Evolutionary conservation across 2,113 vertebrate genomes (phyloP).

Genomic region (Lagenorhynchus albirostris): DNA sequence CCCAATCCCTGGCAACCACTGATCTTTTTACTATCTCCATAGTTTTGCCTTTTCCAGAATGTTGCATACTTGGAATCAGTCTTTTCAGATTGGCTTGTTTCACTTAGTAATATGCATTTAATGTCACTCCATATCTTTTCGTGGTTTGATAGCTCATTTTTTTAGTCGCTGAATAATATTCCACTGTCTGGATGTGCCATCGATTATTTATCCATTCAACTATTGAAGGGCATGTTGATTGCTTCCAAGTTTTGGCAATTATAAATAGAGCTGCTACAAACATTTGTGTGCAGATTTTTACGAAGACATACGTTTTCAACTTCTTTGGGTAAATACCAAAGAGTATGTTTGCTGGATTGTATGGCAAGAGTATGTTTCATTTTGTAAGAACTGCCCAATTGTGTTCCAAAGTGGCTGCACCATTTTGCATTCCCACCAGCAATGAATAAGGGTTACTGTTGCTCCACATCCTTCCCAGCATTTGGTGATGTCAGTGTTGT

Average conservation of each 20-base stretch:
- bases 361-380: not conserved
- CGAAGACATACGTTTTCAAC: not conserved
- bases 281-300: not conserved
- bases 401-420: not conserved
- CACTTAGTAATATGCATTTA: not conserved
- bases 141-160: not conserved
- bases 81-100: not conserved
- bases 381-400: not conserved
- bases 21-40: not conserved
- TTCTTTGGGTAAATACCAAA: not conserved
- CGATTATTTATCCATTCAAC: not conserved
- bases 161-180: not conserved
- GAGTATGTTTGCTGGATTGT: not conserved
- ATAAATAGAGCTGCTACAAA: not conserved
- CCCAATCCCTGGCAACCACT: not conserved
- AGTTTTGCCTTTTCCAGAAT: not conserved
- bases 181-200: not conserved
- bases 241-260: not conserved
- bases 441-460: not conserved
- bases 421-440: not conserved
- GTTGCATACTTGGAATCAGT: not conserved
- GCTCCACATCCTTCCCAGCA: not conserved
- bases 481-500: not conserved
- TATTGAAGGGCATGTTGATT: not conserved
- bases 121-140: not conserved